phyloP scores from a whole-genome alignment of 1,140 invertebrate species.

The Listronotus oregonensis region DNA sequence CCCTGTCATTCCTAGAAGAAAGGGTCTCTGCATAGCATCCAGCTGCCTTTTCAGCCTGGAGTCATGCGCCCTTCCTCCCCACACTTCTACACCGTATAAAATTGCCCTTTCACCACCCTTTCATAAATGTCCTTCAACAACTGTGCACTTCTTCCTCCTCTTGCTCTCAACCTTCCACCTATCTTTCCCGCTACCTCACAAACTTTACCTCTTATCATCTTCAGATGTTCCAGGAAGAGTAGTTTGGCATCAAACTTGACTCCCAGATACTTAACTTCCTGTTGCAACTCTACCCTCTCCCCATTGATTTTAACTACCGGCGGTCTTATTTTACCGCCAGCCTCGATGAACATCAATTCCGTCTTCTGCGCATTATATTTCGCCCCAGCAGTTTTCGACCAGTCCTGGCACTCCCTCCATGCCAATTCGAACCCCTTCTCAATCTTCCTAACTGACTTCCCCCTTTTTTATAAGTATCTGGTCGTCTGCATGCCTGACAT shows the following conservation, averaged over 20 bases:
- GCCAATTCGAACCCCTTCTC: constrained; percentile 17
- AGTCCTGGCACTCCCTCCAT: constrained; percentile 3
- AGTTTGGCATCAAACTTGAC: constrained; percentile 30
- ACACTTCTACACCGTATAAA: constrained; percentile 36
- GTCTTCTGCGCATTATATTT: constrained; percentile 38
- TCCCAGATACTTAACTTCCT: constrained; percentile 34
- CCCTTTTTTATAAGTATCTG: constrained; percentile 25
- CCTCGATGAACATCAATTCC: constrained; percentile 25
- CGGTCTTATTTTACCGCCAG: constrained; percentile 24
- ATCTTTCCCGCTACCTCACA: constrained; percentile 6
- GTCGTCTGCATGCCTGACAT: constrained; percentile 35
- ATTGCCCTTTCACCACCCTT: constrained; percentile 30
- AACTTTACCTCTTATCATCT: constrained; percentile 17
- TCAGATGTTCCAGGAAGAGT: constrained; percentile 29
- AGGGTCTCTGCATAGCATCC: constrained; percentile 29
- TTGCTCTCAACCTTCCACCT: constrained; percentile 21
- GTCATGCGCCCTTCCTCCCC: constrained; percentile 20
- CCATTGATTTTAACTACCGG: constrained; percentile 21
- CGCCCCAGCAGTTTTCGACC: constrained; percentile 7
- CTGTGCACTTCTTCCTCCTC: constrained; percentile 8
- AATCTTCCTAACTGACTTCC: constrained; percentile 20
- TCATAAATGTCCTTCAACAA: constrained; percentile 32
- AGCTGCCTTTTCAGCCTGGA: constrained; percentile 24
- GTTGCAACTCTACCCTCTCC: neutral
- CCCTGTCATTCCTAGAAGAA: constrained; percentile 20